Conservation (phyloP, 2,888 invertebrate genomes). For the Tinea trinotella region DNA sequence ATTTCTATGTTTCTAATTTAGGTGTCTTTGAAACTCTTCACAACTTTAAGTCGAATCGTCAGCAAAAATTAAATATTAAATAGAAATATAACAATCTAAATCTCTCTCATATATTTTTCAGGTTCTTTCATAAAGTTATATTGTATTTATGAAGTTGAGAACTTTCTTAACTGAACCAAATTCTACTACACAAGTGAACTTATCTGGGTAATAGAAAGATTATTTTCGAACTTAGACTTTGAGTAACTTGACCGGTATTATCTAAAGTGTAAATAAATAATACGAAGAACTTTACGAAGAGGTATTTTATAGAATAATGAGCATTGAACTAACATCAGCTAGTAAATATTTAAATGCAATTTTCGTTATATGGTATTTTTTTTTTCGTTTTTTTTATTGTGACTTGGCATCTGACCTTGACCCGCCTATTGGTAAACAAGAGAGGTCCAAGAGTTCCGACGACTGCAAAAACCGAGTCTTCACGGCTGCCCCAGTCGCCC, state of each 20-base stretch:
- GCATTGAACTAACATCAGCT: too few relatives aligned
- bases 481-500: too few relatives aligned
- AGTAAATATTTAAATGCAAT: too few relatives aligned
- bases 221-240: constrained; percentile 18
- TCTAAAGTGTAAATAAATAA: not conserved
- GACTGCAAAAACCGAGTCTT: too few relatives aligned
- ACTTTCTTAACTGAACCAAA: not conserved
- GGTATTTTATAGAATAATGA: too few relatives aligned
- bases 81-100: not conserved
- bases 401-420: too few relatives aligned
- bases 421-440: too few relatives aligned
- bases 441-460: too few relatives aligned
- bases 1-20: not conserved
- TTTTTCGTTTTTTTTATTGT: too few relatives aligned
- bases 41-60: constrained; percentile 6
- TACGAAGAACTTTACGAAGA: too few relatives aligned
- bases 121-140: constrained; percentile 3
- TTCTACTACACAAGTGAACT: not conserved
- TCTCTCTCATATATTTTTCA: constrained; percentile 8
- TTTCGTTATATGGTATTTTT: too few relatives aligned
- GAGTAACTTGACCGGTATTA: constrained; percentile 24
- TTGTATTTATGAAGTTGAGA: not conserved
- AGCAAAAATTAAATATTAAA: constrained; percentile 7
- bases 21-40: not conserved
- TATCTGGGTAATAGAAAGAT: not conserved